Conservation (phyloP, 2,888 invertebrate species). For the Callinectes sapidus region DNA sequence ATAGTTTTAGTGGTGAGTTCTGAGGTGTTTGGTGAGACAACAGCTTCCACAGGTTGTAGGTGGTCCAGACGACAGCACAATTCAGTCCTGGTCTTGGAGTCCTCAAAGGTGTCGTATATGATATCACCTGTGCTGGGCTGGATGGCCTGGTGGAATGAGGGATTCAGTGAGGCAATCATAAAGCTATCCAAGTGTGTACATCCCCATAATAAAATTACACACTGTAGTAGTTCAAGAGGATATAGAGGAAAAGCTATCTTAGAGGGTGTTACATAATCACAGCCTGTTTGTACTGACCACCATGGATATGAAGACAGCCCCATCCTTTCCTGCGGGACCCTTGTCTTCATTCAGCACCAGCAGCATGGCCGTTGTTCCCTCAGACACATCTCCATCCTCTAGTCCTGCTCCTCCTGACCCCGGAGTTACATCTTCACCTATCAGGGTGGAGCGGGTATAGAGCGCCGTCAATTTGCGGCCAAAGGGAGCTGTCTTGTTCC, state of each 20-base stretch:
- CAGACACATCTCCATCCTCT: conserved; percentile 53
- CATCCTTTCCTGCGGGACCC: conserved; percentile 51
- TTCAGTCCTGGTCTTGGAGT: conserved; percentile 74
- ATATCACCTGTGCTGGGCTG: conserved; percentile 76
- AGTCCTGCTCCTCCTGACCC: conserved; percentile 43
- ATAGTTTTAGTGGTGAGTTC: conserved; percentile 65
- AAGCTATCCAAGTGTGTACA: background rate
- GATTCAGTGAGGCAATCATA: too few species aligned
- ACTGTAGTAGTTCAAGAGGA: too few species aligned
- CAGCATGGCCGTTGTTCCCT: conserved; percentile 63
- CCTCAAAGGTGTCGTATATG: conserved; percentile 75
- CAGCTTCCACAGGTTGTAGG: conserved; percentile 76
- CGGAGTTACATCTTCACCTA: conserved; percentile 75
- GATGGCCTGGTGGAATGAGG: conserved; percentile 74
- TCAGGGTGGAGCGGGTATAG: conserved; percentile 77
- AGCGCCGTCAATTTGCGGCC: conserved; percentile 75
- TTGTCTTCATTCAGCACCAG: conserved; percentile 66
- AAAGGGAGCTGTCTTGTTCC: conserved; percentile 76
- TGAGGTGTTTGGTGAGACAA: conserved; percentile 74
- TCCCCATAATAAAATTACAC: background rate
- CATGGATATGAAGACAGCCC: conserved; percentile 62
- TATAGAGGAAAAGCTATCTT: too few species aligned
- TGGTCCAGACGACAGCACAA: conserved; percentile 75
- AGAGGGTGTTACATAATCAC: too few species aligned
- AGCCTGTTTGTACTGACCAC: conserved; percentile 60